Evolutionary conservation across 2,888 invertebrate species (phyloP).

Genomic region (Perithous albicinctus): DNA sequence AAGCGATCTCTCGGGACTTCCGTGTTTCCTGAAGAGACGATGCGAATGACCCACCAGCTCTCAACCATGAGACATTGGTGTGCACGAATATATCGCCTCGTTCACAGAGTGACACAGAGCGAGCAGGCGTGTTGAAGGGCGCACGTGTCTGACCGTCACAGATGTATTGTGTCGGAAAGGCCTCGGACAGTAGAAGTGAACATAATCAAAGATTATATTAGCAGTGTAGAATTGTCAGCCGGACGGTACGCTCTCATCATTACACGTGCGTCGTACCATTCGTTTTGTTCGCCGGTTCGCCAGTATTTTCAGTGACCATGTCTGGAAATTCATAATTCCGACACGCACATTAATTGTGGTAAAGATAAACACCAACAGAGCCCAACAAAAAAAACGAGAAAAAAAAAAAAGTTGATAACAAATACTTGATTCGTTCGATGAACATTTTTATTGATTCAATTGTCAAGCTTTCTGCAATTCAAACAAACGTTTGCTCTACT

Average conservation of each 20-base stretch:
- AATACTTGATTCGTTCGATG: background rate
- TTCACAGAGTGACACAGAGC: constrained; percentile 30
- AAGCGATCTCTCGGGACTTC: constrained; percentile 22
- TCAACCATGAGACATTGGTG: background rate
- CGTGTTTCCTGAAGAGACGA: constrained; percentile 34
- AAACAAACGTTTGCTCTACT: no score
- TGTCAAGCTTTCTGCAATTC: no score
- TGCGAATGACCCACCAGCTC: constrained; percentile 11
- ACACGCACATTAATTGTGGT: background rate
- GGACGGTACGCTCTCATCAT: background rate
- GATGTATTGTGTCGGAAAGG: constrained; percentile 12
- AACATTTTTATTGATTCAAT: background rate
- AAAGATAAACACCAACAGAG: background rate
- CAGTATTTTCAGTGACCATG: constrained; percentile 6
- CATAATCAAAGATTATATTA: constrained; percentile 3
- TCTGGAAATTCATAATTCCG: background rate
- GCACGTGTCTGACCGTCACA: constrained; percentile 46
- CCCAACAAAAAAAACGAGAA: background rate
- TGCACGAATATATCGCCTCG: constrained; percentile 24
- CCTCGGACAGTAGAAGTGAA: background rate
- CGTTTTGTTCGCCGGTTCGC: no score
- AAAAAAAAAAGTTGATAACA: background rate
- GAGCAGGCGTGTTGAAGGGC: constrained; percentile 64
- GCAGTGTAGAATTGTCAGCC: constrained; percentile 10
- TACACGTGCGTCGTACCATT: constrained; percentile 17